Evolutionary conservation across 2,113 vertebrate genomes (phyloP).

Genomic region (Eonycteris spelaea): DNA sequence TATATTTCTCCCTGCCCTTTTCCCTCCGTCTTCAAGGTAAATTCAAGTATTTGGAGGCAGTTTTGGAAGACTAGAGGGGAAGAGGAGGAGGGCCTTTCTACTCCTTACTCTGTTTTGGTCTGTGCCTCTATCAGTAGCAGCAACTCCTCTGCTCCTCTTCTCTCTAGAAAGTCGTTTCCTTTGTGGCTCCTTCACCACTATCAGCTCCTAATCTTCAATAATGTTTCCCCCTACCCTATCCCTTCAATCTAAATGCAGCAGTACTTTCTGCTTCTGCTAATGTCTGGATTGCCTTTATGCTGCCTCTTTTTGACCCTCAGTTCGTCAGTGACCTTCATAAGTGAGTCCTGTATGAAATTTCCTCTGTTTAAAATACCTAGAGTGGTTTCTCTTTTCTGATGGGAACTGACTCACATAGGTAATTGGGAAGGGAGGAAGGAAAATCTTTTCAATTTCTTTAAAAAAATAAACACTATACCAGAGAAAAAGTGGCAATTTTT

Average conservation of each 20-base stretch:
- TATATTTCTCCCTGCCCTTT: not conserved
- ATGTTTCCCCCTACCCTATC: not conserved
- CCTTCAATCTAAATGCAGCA: not conserved
- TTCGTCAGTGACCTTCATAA: not conserved
- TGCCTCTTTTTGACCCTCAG: not conserved
- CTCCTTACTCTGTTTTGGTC: not conserved
- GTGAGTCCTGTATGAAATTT: not conserved
- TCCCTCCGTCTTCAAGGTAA: not conserved
- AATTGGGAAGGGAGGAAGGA: not conserved
- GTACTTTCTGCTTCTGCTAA: not conserved
- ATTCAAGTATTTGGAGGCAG: not conserved
- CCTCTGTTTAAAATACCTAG: not conserved
- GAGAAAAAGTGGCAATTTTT: not conserved
- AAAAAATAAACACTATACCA: not conserved
- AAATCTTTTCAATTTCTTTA: not conserved
- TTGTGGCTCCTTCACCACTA: not conserved
- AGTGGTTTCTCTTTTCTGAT: not conserved
- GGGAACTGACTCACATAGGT: not conserved
- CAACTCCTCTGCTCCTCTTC: not conserved
- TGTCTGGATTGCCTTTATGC: not conserved
- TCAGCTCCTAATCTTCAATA: not conserved
- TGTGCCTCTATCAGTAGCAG: not conserved
- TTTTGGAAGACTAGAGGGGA: not conserved
- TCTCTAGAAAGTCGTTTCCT: not conserved
- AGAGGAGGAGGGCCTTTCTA: not conserved